Evolutionary conservation across 1,140 invertebrate species (phyloP).

Genomic region (Archivesica marissinica): DNA sequence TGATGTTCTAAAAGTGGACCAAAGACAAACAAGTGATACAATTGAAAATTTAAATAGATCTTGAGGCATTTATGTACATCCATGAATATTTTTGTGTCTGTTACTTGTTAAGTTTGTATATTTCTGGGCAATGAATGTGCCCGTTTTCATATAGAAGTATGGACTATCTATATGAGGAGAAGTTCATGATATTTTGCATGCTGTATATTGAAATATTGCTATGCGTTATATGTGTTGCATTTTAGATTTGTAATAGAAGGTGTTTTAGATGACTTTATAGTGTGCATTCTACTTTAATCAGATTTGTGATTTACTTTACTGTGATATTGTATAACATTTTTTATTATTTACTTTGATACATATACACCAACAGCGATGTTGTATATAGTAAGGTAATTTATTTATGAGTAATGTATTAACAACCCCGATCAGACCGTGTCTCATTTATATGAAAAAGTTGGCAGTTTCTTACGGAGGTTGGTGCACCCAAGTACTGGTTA

Average conservation of each 20-base stretch:
- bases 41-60: background rate
- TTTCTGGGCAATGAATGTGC: background rate
- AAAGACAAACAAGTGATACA: background rate
- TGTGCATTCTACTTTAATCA: conserved; percentile 1
- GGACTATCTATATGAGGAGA: background rate
- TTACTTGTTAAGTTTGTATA: conserved; percentile 23
- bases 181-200: background rate
- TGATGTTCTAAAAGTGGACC: background rate
- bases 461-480: too few relatives aligned
- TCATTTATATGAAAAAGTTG: too few relatives aligned
- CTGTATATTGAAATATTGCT: too few relatives aligned
- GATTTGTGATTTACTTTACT: conserved; percentile 11
- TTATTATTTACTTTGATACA: background rate
- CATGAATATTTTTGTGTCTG: background rate
- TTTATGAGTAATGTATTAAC: background rate
- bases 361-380: background rate
- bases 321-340: background rate
- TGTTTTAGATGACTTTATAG: background rate
- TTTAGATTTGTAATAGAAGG: too few relatives aligned
- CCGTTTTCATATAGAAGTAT: conserved; percentile 3
- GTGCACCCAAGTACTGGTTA: too few relatives aligned
- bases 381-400: conserved; percentile 22
- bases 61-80: conserved; percentile 56
- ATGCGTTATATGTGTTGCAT: too few relatives aligned
- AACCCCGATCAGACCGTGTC: too few relatives aligned